A percentile compares a stretch with the other conserved stretches of the same genome.
Evolutionary conservation across 37 sponge, comb jelly and placozoan genomes (phyloP).

Genomic region (Ephydatia muelleri): DNA sequence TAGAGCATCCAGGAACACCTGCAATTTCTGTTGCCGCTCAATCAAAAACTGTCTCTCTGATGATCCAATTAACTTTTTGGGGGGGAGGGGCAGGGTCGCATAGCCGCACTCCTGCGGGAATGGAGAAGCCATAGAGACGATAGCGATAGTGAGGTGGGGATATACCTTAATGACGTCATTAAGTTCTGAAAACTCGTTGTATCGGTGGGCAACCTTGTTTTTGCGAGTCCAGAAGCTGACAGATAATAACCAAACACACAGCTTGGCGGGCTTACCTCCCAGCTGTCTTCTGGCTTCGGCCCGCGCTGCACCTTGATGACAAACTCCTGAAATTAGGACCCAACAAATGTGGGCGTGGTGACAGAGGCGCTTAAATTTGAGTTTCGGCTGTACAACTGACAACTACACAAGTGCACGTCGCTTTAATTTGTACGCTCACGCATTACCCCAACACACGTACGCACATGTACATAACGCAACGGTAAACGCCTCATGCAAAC

Average conservation of each 20-base stretch:
- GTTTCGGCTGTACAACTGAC: no score
- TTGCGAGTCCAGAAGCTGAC: constrained; percentile 2
- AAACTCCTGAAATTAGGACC: constrained; percentile 57
- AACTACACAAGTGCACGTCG: no score
- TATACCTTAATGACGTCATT: constrained; percentile 28
- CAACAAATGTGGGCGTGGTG: no score
- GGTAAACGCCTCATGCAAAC: no score
- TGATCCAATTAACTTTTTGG: constrained; percentile 82
- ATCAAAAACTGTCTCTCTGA: constrained; percentile 56
- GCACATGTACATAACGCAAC: background rate
- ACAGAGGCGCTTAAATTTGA: no score
- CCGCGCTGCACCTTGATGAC: constrained; percentile 64
- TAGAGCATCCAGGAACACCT: constrained; percentile 56
- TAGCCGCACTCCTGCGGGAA: no score
- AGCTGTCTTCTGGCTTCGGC: constrained; percentile 44
- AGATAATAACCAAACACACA: background rate
- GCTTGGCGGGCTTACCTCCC: constrained; percentile 40
- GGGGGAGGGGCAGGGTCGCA: constrained; percentile 61
- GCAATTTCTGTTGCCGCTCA: constrained; percentile 64
- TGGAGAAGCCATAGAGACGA: background rate
- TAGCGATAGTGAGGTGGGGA: background rate
- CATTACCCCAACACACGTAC: no score
- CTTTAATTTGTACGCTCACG: background rate
- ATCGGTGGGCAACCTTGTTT: constrained; percentile 72
- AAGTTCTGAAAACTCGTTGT: constrained; percentile 72